Conservation (phyloP, 2,888 invertebrate species). For the Latrodectus elegans region DNA sequence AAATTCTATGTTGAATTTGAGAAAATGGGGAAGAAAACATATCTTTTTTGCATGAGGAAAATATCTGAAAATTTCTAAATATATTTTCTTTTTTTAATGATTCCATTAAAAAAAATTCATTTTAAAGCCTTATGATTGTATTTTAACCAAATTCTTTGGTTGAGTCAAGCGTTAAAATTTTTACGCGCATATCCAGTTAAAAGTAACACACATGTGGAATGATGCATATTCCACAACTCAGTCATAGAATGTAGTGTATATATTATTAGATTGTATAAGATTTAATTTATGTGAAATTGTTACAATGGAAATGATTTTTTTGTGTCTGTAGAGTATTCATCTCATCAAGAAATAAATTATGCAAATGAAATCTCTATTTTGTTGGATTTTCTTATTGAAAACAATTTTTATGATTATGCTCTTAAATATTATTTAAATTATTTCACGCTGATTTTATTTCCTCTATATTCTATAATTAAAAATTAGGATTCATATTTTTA, state of each 20-base stretch:
- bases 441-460: no score
- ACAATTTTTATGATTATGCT: no score
- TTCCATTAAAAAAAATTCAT: neutral
- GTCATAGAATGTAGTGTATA: slow-evolving; percentile 55
- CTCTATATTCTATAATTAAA: no score
- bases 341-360: slow-evolving; percentile 50
- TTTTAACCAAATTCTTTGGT: neutral
- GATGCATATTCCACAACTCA: slow-evolving; percentile 19
- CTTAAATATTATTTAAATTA: no score
- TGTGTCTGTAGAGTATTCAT: slow-evolving; percentile 52
- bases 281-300: slow-evolving; percentile 62
- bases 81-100: neutral
- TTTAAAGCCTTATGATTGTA: neutral
- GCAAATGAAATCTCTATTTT: neutral
- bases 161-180: no score
- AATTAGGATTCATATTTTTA: no score
- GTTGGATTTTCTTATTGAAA: no score
- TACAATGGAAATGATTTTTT: slow-evolving; percentile 47
- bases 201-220: slow-evolving; percentile 30
- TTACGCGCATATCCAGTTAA: neutral
- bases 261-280: slow-evolving; percentile 54
- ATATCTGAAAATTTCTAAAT: neutral
- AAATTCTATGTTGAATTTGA: no score
- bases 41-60: neutral
- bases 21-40: no score